Conservation (phyloP, 23 tunicate species). For the Ascidia mentula region DNA sequence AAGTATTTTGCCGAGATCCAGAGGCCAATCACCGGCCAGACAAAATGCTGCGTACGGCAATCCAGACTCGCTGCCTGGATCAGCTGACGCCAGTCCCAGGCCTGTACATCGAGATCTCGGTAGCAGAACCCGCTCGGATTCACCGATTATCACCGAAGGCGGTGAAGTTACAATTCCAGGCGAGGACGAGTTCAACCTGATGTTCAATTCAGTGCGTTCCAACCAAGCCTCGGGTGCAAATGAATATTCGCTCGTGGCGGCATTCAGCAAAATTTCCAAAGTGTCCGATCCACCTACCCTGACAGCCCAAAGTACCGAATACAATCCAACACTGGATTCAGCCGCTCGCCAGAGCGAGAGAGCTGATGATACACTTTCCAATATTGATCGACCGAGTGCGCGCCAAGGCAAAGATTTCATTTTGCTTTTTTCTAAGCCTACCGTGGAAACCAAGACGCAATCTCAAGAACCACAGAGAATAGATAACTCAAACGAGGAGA, state of each 20-base stretch:
- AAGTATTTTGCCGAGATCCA: slow-evolving; percentile 13
- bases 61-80: not conserved
- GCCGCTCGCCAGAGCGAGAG: slow-evolving; percentile 11
- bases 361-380: slow-evolving; percentile 13
- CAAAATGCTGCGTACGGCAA: not conserved
- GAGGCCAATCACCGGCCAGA: slow-evolving; percentile 28
- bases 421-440: not conserved
- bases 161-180: slow-evolving; percentile 37
- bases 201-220: slow-evolving; percentile 20
- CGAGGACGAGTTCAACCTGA: slow-evolving; percentile 27
- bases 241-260: slow-evolving; percentile 12
- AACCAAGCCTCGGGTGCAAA: not conserved
- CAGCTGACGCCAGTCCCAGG: not conserved
- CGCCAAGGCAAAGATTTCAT: not conserved
- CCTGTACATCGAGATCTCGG: not conserved
- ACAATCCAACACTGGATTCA: not conserved
- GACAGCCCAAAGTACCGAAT: not conserved
- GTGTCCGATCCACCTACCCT: not conserved
- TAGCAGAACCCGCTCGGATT: slow-evolving; percentile 1
- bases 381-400: not conserved
- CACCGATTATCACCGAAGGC: slow-evolving; percentile 19
- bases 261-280: slow-evolving; percentile 25
- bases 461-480: not conserved
- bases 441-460: not conserved
- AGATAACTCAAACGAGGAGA: not conserved